These are phyloP conservation scores for Sabatieria punctata DNA, from an alignment of 2,888 invertebrate species.

Conservation along the genomic window DNA sequence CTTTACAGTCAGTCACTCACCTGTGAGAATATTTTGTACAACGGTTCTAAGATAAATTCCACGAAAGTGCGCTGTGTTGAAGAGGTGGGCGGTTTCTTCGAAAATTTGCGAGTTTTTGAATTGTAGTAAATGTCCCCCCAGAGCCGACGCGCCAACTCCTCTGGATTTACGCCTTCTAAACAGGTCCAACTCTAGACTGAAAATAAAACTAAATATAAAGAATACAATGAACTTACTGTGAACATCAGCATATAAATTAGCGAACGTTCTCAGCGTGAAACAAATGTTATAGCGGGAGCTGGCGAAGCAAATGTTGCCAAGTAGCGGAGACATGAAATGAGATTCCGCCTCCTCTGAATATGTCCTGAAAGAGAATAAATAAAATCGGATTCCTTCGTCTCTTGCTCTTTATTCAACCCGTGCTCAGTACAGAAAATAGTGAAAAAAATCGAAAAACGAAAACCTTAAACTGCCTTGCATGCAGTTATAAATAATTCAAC, in stretches of 20 bases:
- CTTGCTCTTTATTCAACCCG: too few species aligned
- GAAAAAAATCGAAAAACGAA: neutral
- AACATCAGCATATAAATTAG: constrained; percentile 63
- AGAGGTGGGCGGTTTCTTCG: constrained; percentile 76
- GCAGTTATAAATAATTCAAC: neutral
- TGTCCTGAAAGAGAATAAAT: constrained; percentile 36
- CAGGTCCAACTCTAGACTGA: too few species aligned
- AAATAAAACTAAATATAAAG: neutral
- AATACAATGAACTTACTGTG: constrained; percentile 24
- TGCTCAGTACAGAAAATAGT: too few species aligned
- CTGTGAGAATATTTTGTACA: constrained; percentile 95
- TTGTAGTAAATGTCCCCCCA: constrained; percentile 99
- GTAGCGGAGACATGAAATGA: constrained; percentile 51
- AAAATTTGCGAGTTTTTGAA: constrained; percentile 79
- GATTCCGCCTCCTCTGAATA: constrained; percentile 45
- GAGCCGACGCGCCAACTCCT: constrained; percentile 73
- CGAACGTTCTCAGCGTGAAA: constrained; percentile 89
- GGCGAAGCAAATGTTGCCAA: constrained; percentile 94
- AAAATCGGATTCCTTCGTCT: constrained; percentile 3
- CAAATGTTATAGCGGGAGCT: constrained; percentile 91
- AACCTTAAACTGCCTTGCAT: neutral
- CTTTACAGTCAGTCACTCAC: too few species aligned
- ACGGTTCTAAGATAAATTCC: constrained; percentile 90
- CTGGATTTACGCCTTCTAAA: constrained; percentile 50
- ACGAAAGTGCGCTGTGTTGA: constrained; percentile 89